Base-by-base conservation (phyloP, 2,113 vertebrate species). In the Gasterosteus aculeatus region DNA sequence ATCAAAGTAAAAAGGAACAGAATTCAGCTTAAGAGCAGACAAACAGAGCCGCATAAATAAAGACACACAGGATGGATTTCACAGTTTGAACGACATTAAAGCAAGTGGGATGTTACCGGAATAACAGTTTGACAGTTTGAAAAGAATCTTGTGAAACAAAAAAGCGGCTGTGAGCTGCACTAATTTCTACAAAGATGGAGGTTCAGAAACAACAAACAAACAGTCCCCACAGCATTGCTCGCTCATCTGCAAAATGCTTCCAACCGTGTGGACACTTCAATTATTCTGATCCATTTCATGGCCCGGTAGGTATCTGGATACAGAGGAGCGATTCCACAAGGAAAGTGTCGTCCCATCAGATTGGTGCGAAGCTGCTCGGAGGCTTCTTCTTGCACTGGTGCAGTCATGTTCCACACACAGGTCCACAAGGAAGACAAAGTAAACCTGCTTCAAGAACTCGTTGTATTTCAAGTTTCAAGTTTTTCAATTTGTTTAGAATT, bases 251-350 rank as follows among this genome's bases (percentile, higher is more conserved):
- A 15, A 46, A 42, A 81, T 49, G 54, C 66, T 69, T 51, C 72
- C 66, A 59, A 22, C 47, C 69, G 15, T 54, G 67, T 35, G 14
- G 47, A 73, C 18, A 11, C 64, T 47, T 57, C 70, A 70, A 73
- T 82, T 85, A 82, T 74, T 82, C 72, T 19, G 83, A 78, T 82
- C 68, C 26, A 78, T 80, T 86, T 88, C 77, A 86, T 5, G 75
- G 81, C 54, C 77, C 63, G 81, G 35, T 80, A 56, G 58, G 4
- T 74, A 51, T 77, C 60, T 67, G 69, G 74, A 79, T 60, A 56
- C 74, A 74, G 59, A 73, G 65, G 42, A 74, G 26, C 14, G 85
- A 59, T 64, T 81, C 76, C 53, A 74, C 70, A 65, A 29, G 26
- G 71, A 54, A 7, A 65, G 67, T 10, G 78, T 18, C 12, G 47